Conservation (phyloP, 2,797 vertebrate species). For the Kryptolebias ocellatus region DNA sequence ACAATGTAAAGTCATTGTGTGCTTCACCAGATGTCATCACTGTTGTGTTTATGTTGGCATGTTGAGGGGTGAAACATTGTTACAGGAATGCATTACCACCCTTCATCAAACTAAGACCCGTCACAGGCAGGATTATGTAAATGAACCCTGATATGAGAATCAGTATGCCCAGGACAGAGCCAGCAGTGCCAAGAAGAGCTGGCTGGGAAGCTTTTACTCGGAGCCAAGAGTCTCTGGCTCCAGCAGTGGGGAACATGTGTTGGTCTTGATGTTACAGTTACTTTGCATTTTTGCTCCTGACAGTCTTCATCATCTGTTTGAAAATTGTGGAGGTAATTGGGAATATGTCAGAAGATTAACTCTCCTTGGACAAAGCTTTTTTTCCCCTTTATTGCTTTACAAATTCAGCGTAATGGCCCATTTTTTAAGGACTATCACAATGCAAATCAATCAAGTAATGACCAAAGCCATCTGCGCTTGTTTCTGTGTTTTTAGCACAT, state of each 20-base stretch:
- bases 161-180: constrained; percentile 71
- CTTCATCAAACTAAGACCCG: constrained; percentile 78
- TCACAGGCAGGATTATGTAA: constrained; percentile 77
- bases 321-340: constrained; percentile 74
- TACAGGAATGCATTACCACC: constrained; percentile 78
- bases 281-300: constrained; percentile 72
- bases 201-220: constrained; percentile 58
- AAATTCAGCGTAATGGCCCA: constrained; percentile 69
- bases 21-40: constrained; percentile 68
- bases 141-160: constrained; percentile 77
- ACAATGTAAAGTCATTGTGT: constrained; percentile 60
- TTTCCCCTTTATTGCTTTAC: constrained; percentile 51
- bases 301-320: constrained; percentile 72
- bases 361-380: constrained; percentile 64
- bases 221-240: constrained; percentile 78
- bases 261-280: constrained; percentile 75
- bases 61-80: constrained; percentile 74
- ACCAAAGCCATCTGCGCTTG: constrained; percentile 74
- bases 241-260: constrained; percentile 78
- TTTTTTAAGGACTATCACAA: constrained; percentile 69
- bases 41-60: constrained; percentile 69
- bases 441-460: constrained; percentile 73
- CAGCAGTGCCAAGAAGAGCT: constrained; percentile 71
- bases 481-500: constrained; percentile 66
- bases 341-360: constrained; percentile 75